Base-by-base conservation (phyloP, 1,140 invertebrate genomes). In the Popillia japonica region DNA sequence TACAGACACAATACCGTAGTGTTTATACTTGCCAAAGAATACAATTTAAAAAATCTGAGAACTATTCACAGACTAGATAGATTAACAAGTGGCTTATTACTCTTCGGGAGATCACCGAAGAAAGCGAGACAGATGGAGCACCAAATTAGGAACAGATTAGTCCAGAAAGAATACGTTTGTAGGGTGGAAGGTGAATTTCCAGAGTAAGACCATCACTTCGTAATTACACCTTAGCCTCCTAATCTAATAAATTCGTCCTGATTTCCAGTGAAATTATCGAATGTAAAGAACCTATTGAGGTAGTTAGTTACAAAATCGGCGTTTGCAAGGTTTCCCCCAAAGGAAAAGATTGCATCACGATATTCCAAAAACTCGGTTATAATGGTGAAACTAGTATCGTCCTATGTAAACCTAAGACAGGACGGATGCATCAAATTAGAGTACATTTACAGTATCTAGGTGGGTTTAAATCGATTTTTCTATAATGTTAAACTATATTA, bases 401-500 rank as follows among this genome's bases (percentile, higher is more conserved):
- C 0, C 89, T 95, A 20, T 99, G 97, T 88, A 93, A 93, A 83
- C 97, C 98, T 0, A 93, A 95, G 82, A 99, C 98, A 0, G 98
- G 98, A 0, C 89, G 98, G 79, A 99, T 99, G 93, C 98, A 99
- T 88, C 98, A 99, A 88, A 99, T 99, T 79, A 90, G 98, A 79
- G 97, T 99, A n/a, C 98, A 99, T 88, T 91, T 99, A 44, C 98
- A 99, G 86, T 99, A 96, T 88, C 90, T 99, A 81, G 98, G 95
- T 95, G 88, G 86, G 83, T 79, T 34, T 75, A 68, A 59, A 79
- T 78, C 17, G 23, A 40, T 17, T 78, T 41, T 34, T 34, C 4
- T 64, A 4, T 40, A 40, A 17, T 2, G n/a, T 34, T 11, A 44
- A 4, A 76, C 6, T 20, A 44, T n/a, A n/a, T n/a, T n/a, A n/a